Evolutionary conservation across 1,140 invertebrate species (phyloP), one percentile per base, ranked within the genome.

Genomic region (Rhagoletis pomonella): DNA sequence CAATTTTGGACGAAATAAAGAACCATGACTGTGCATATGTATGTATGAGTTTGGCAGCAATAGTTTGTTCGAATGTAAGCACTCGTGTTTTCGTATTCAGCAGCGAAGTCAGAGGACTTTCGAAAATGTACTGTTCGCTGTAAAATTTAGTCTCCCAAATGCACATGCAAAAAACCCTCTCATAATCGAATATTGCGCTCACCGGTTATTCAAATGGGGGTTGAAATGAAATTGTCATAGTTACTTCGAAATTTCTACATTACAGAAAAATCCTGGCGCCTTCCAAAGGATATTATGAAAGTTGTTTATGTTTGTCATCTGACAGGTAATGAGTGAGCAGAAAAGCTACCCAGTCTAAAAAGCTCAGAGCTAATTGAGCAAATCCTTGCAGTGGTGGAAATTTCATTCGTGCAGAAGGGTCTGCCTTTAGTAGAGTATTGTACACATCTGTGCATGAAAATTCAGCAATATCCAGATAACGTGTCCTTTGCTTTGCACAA

Each of bases 291-390:
- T 44, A 14, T 19, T 0, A 50, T 50, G 44, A 39, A 73, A 60
- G 42, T 85, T 62, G 84, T 85, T 85, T 39, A 81, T 64, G 64
- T 87, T 86, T 81, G 69, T 64, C 85, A 86, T 86, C 69, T 88
- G 87, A 84, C 85, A 88, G 87, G 55, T 88, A 85, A 69, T 47
- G 87, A 60, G 12, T 42, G 58, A 84, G 19, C 17, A 12, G 10
- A 29, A 47, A 69, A 77, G 73, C 73, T 77, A 44, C 39, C 5
- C 50, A 47, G 50, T 58, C 6, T n/a, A 7, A 64, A 64, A 87
- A 87, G 87, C 67, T 87, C 7, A 3, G 47, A 55, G 47, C 12
- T n/a, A 55, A 55, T n/a, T 50, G 73, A 77, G 73, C 44, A 77
- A 67, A 85, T 17, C 69, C 59, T 84, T 60, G 19, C 19, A 62